Evolutionary conservation across 2,888 invertebrate species (phyloP).

Genomic region (Ferrisia virgata): DNA sequence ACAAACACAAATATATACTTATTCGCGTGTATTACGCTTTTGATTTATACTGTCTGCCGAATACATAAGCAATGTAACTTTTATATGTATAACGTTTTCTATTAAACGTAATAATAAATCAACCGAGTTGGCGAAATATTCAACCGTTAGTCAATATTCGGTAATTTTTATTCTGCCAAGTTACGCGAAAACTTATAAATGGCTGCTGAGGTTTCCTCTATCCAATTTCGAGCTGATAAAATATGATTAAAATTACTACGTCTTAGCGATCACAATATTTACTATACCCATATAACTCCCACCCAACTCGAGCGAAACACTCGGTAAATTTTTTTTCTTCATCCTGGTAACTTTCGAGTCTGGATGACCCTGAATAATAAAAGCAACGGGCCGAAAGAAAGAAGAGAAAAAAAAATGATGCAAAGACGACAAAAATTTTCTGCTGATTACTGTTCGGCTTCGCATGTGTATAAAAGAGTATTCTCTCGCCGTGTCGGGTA

Average conservation of each 20-base stretch:
- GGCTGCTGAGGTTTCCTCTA: not conserved
- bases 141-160: conserved; percentile 1
- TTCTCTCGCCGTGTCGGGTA: too few species aligned
- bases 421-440: not conserved
- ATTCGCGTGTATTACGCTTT: too few species aligned
- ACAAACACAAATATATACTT: not conserved
- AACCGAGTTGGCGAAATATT: conserved; percentile 9
- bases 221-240: not conserved
- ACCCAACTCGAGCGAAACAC: too few species aligned
- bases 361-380: too few species aligned
- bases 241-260: conserved; percentile 12
- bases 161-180: conserved; percentile 2
- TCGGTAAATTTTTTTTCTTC: not conserved
- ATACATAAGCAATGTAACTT: not conserved
- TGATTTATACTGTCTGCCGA: conserved; percentile 13
- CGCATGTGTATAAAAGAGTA: too few species aligned
- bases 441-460: not conserved
- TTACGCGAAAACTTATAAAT: not conserved
- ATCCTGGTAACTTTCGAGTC: too few species aligned
- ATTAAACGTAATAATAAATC: not conserved
- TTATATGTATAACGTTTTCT: conserved; percentile 1
- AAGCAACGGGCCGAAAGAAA: not conserved
- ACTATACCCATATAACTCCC: too few species aligned
- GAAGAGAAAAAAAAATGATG: not conserved
- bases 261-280: too few species aligned